phyloP scores from a whole-genome alignment of 2,113 vertebrate species.

The Onychostruthus taczanowskii region DNA sequence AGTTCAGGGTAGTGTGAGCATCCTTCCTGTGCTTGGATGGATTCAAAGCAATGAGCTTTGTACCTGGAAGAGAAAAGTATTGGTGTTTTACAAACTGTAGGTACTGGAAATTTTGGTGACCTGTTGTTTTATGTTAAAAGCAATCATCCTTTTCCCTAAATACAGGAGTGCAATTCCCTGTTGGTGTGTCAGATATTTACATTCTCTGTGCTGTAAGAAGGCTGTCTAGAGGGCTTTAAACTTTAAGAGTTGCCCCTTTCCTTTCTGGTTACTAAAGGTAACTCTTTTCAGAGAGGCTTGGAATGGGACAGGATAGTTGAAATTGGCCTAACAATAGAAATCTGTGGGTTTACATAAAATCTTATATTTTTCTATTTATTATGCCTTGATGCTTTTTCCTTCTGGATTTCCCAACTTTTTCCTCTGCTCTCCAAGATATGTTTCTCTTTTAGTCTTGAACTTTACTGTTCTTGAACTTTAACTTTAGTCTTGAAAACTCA shows the following conservation, averaged over 20 bases:
- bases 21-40: not conserved
- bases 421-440: not conserved
- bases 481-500: not conserved
- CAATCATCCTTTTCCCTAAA: not conserved
- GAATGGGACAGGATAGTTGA: not conserved
- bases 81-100: not conserved
- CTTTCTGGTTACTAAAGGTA: not conserved
- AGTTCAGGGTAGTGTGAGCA: not conserved
- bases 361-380: not conserved
- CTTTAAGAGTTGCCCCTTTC: not conserved
- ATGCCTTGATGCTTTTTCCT: not conserved
- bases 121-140: not conserved
- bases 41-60: accelerated
- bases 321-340: not conserved
- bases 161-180: not conserved
- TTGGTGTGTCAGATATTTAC: not conserved
- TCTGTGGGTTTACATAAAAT: not conserved
- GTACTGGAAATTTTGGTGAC: not conserved
- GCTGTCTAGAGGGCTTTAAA: not conserved
- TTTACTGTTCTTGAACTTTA: not conserved
- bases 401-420: not conserved
- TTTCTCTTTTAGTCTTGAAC: not conserved
- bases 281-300: not conserved
- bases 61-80: not conserved
- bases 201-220: not conserved